Evolutionary conservation across 2,797 vertebrate species (phyloP), one percentile per base, ranked within the genome.

Genomic region (Cossypha heuglini): DNA sequence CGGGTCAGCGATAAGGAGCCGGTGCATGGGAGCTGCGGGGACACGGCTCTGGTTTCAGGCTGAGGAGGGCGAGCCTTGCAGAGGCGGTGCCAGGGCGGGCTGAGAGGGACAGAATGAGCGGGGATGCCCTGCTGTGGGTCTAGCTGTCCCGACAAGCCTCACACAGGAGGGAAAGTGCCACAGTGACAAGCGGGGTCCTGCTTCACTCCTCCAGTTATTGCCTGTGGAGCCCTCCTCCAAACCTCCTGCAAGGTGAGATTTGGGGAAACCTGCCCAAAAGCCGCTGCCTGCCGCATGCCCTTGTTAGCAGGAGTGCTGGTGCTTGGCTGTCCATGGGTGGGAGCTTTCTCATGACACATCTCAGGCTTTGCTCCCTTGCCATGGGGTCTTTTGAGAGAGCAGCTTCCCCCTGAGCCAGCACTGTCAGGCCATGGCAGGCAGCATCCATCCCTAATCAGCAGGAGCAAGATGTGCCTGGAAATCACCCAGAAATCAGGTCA

Each of bases 1-100:
- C 8, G n/a, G 93, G 96, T 96, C 96, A 96, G 95, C 9, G 78
- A 97, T 95, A 95, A 97, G 96, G 88, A 96, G 86, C 73, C 9
- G 2, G 76, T 35, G 6, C 73, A 93, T 90, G 93, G 91, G 91
- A 96, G 94, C 76, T 45, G 64, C 37, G 4, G 61, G 89, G 67
- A 43, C 25, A 31, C 4, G 1, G 85, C 79, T 96, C 93, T 91
- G 35, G 58, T 96, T 94, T 94, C 96, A 92, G 43, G 52, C 8
- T 6, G 5, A 67, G 48, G 79, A 93, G 66, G 74, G 63, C 66
- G 20, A 38, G 37, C 37, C 37, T 38, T 38, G 37, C 37, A 61
- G 35, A 51, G 31, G 4, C 0, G 3, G n/a, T 49, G 54, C 45
- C 6, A 22, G 25, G 42, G n/a, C 68, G 28, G 59, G 46, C 49